Evolutionary conservation across 2,113 vertebrate genomes (phyloP).

Genomic region (Todiramphus saurophagus): DNA sequence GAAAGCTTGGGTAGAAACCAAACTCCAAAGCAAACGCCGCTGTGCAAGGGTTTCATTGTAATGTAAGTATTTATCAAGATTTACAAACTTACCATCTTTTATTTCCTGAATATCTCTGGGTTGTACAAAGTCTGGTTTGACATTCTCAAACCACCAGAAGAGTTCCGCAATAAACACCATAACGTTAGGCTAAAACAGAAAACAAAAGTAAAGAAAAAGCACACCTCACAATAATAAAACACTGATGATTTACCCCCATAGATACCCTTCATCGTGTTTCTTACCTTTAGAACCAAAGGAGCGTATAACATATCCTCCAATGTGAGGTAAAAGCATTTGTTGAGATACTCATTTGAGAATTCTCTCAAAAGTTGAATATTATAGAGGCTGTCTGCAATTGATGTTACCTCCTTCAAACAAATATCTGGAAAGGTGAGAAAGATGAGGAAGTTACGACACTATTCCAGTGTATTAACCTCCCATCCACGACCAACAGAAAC

Average conservation of each 20-base stretch:
- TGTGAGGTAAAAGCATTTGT: conserved; percentile 89
- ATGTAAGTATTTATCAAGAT: rapidly evolving
- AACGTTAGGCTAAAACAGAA: conserved; percentile 82
- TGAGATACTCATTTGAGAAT: conserved; percentile 88
- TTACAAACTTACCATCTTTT: conserved; percentile 82
- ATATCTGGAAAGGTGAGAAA: conserved; percentile 79
- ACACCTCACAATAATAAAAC: background rate
- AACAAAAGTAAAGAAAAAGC: background rate
- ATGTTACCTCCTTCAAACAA: conserved; percentile 91
- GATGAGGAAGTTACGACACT: background rate
- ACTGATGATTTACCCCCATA: background rate
- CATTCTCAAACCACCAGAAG: conserved; percentile 97
- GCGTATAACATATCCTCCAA: conserved; percentile 92
- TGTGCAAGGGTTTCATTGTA: background rate
- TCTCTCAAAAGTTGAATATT: conserved; percentile 91
- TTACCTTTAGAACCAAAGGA: conserved; percentile 90
- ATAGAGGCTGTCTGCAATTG: conserved; percentile 89
- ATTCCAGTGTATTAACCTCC: background rate
- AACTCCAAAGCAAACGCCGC: background rate
- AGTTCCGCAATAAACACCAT: conserved; percentile 95
- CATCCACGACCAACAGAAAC: background rate
- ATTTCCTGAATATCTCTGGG: conserved; percentile 88
- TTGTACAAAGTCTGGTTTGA: conserved; percentile 93
- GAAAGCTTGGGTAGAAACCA: background rate
- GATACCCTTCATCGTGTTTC: rapidly evolving